Base-by-base conservation (phyloP, 30 jellyfish, hydroid and myxozoan species). In the Cassiopea xamachana region DNA sequence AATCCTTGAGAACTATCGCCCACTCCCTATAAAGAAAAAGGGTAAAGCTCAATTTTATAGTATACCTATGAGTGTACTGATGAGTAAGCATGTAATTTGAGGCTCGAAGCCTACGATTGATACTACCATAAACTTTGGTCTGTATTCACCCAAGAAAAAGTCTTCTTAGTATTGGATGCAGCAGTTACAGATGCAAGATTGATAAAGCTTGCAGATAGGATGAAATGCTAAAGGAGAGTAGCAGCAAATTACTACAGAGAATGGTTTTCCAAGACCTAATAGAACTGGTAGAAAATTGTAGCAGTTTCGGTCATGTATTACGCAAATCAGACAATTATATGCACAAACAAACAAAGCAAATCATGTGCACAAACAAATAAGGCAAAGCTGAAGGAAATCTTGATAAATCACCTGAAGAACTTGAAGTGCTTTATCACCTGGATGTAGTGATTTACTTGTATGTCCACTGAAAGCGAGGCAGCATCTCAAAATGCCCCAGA, bases 1-100 rank as follows among this genome's bases (percentile, higher is more conserved):
- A 80, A 78, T 10, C 99, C 99, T 83, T 91, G 97, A 1, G 85
- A 77, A 62, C 94, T 95, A 85, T 91, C 98, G 44, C 99, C 99
- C 7, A 95, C 75, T 7, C 97, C 97, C 99, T 95, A 77, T 3
- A 80, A n/a, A 51, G 68, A 45, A 81, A 82, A 51, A 74, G 51
- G 4, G 6, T 3, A 55, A 55, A 55, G 12, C 64, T 55, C 7
- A 55, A 55, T 55, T 3, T 55, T 6, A 3, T 55, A 55, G 64
- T 3, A 55, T 0, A 55, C 7, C 64, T 3, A 10, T 55, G 0
- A 55, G 64, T 55, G 39, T 27, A 27, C 39, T 55, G 12, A 55
- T 55, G 0, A 55, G 64, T 6, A 55, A 55, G 64, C 12, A 55
- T 3, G 64, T 6, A 55, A 55, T 6, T 55, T 55, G 12, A 51